These are phyloP conservation scores for Ariolimax columbianus DNA, from an alignment of 2,888 invertebrate genomes.

Conservation along the genomic window DNA sequence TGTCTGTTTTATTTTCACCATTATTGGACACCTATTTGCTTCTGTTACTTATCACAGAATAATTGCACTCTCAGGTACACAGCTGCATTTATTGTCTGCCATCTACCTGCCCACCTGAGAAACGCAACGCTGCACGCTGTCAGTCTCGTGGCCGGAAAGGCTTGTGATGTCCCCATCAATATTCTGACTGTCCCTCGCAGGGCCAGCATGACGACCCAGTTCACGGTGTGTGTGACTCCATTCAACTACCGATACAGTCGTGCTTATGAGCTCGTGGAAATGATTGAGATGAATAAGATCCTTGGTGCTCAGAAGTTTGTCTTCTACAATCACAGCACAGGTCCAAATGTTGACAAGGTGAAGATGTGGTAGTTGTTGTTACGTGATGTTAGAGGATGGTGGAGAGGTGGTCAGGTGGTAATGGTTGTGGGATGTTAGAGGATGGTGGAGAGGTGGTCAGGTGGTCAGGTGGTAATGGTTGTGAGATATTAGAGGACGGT, in stretches of 20 bases:
- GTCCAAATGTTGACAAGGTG: conserved; percentile 64
- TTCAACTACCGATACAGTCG: conserved; percentile 64
- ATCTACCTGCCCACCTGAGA: conserved; percentile 45
- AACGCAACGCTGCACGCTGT: conserved; percentile 56
- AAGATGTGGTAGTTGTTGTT: conserved; percentile 45
- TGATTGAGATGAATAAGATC: conserved; percentile 74
- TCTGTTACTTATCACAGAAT: neutral
- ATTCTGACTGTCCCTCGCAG: neutral
- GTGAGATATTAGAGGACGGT: too few relatives aligned
- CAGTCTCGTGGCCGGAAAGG: conserved; percentile 52
- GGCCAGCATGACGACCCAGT: conserved; percentile 52
- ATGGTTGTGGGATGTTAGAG: too few relatives aligned
- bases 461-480: too few relatives aligned
- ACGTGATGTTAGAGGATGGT: too few relatives aligned
- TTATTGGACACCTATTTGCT: neutral
- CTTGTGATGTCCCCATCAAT: conserved; percentile 10
- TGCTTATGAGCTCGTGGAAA: conserved; percentile 73
- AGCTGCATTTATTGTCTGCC: conserved; percentile 56
- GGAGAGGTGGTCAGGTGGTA: too few relatives aligned
- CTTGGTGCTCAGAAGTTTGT: conserved; percentile 73
- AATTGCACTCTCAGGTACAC: conserved; percentile 55
- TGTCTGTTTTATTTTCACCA: neutral
- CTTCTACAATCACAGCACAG: conserved; percentile 72
- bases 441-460: too few relatives aligned
- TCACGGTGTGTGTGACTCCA: conserved; percentile 69